Evolutionary conservation across 2,797 vertebrate genomes (phyloP), one percentile per base, ranked within the genome.

Genomic region (Gephyroberyx darwinii): DNA sequence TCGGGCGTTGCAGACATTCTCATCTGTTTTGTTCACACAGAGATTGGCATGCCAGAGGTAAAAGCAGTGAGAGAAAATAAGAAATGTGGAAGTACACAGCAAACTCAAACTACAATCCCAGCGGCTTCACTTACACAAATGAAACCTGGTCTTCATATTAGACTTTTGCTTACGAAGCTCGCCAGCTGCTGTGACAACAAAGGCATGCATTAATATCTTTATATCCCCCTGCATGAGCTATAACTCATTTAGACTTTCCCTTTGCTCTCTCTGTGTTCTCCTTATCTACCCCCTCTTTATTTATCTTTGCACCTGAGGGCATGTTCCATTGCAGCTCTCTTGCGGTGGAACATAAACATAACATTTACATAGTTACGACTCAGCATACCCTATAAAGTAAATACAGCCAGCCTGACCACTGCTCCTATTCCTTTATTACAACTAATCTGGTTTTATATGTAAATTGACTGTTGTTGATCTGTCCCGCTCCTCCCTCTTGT

Each of bases 131-230:
- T 96, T 93, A 96, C 94, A 94, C 88, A 92, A 90, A 89, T 81
- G 90, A 93, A 94, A 94, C 65, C 83, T 90, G 84, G 86, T 94
- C 93, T 91, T 93, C 93, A 90, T 81, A 90, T 88, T 82, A 82
- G 84, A 86, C 83, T 89, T 92, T 90, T 90, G 89, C 85, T 93
- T 92, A 91, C 75, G 85, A 91, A 90, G 88, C 84, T 94, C 87
- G 86, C 85, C 85, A 68, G 92, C 90, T 93, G 91, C 90, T 93
- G 93, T 91, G 89, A 91, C 80, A 90, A 85, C 78, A 84, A 80
- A 82, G 71, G 55, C 75, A 74, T 61, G 52, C 70, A 78, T 90
- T 81, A 87, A 85, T 83, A 87, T 80, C 47, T 64, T 55, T 33
- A 19, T 65, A 56, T 56, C 20, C 57, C 58, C 78, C 55, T 76